These are phyloP conservation scores for Venusia cambrica DNA, from an alignment of 2,888 invertebrate genomes.

Conservation along the genomic window DNA sequence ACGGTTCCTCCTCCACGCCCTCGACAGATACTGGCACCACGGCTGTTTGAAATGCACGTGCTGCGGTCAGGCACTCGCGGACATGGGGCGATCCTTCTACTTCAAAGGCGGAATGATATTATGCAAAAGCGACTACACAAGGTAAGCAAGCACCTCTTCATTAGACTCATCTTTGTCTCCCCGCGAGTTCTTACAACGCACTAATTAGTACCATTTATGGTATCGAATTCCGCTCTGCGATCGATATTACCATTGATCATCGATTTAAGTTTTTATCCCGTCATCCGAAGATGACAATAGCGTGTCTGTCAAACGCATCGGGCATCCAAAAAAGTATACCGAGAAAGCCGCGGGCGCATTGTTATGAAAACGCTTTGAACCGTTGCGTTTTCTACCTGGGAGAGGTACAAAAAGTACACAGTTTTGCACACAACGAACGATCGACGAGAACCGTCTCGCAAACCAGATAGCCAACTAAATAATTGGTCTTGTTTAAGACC, in stretches of 20 bases:
- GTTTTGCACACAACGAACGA: slow-evolving; percentile 68
- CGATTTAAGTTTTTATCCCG: slow-evolving; percentile 69
- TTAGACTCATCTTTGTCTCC: slow-evolving; percentile 28
- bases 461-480: slow-evolving; percentile 58
- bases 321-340: slow-evolving; percentile 65
- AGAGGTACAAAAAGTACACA: slow-evolving; percentile 64
- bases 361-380: slow-evolving; percentile 76
- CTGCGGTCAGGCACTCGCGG: slow-evolving; percentile 93
- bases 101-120: slow-evolving; percentile 96
- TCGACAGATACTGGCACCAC: slow-evolving; percentile 98
- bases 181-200: slow-evolving; percentile 34
- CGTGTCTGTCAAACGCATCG: slow-evolving; percentile 73
- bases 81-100: slow-evolving; percentile 95
- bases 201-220: slow-evolving; percentile 62
- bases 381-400: slow-evolving; percentile 75
- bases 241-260: slow-evolving; percentile 67
- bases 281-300: slow-evolving; percentile 78
- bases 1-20: slow-evolving; percentile 93
- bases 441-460: slow-evolving; percentile 44
- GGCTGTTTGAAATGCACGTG: slow-evolving; percentile 96
- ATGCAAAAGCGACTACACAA: slow-evolving; percentile 97
- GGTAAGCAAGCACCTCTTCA: slow-evolving; percentile 82
- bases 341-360: slow-evolving; percentile 75
- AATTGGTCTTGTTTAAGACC: slow-evolving; percentile 68
- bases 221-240: slow-evolving; percentile 45